These are phyloP conservation scores for Epiblema foenella DNA, from an alignment of 2,888 invertebrate species.

Conservation along the genomic window DNA sequence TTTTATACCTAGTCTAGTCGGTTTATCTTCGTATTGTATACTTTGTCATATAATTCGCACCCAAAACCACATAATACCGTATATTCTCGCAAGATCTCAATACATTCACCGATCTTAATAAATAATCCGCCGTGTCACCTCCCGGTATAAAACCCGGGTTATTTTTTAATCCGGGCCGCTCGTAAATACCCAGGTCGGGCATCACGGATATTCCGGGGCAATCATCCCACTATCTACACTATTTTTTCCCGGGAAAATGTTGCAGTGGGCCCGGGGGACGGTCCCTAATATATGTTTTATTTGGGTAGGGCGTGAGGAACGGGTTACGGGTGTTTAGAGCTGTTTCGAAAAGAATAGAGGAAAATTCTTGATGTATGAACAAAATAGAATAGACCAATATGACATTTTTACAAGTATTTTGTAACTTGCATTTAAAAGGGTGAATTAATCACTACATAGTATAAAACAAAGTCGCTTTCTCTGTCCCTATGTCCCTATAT, in stretches of 20 bases:
- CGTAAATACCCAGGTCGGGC: conserved; percentile 68
- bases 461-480: too few relatives aligned
- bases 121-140: conserved; percentile 29
- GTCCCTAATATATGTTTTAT: conserved; percentile 73
- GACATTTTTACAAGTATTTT: too few relatives aligned
- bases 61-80: conserved; percentile 8
- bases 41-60: too few relatives aligned
- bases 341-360: background rate
- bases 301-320: conserved; percentile 52
- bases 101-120: conserved; percentile 16
- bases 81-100: background rate
- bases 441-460: too few relatives aligned
- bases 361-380: too few relatives aligned
- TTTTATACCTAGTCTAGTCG: too few relatives aligned
- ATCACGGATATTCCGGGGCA: conserved; percentile 78
- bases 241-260: conserved; percentile 77
- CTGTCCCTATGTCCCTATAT: too few relatives aligned
- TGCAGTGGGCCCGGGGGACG: conserved; percentile 59
- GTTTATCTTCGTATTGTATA: too few relatives aligned
- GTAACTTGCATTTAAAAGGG: too few relatives aligned
- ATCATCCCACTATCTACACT: conserved; percentile 79
- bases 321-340: conserved; percentile 13
- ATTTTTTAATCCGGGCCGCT: conserved; percentile 76
- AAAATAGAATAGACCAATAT: too few relatives aligned
- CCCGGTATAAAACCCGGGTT: conserved; percentile 52